Evolutionary conservation across 2,888 invertebrate species (phyloP).

Genomic region (Tuberolachnus salignus): DNA sequence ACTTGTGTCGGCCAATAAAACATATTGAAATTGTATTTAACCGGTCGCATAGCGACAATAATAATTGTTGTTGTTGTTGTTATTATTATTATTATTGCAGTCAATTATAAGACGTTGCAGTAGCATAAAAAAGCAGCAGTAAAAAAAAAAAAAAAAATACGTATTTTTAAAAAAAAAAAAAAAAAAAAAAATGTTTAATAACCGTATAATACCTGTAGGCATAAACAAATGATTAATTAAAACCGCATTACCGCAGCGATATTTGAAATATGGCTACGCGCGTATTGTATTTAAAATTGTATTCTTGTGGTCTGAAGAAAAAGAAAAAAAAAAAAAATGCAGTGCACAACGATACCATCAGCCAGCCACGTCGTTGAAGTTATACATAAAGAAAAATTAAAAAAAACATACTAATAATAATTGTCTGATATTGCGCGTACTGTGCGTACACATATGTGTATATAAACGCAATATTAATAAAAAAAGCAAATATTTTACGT

Average conservation of each 20-base stretch:
- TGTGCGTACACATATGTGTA: neutral
- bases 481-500: no score
- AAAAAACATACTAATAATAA: constrained; percentile 16
- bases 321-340: no score
- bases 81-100: neutral
- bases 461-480: no score
- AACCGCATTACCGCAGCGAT: constrained; percentile 26
- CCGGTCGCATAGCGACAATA: neutral
- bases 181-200: no score
- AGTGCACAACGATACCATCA: neutral
- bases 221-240: neutral
- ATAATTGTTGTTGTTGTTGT: no score
- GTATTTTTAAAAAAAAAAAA: no score
- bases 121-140: neutral
- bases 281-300: neutral
- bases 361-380: constrained; percentile 10
- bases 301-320: constrained; percentile 12
- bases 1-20: no score
- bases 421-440: neutral
- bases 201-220: neutral
- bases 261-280: neutral
- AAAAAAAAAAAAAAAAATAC: no score
- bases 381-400: neutral
- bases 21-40: no score
- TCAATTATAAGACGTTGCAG: neutral